Conservation (phyloP, 2,888 invertebrate genomes). For the Drosophila quinaria region DNA sequence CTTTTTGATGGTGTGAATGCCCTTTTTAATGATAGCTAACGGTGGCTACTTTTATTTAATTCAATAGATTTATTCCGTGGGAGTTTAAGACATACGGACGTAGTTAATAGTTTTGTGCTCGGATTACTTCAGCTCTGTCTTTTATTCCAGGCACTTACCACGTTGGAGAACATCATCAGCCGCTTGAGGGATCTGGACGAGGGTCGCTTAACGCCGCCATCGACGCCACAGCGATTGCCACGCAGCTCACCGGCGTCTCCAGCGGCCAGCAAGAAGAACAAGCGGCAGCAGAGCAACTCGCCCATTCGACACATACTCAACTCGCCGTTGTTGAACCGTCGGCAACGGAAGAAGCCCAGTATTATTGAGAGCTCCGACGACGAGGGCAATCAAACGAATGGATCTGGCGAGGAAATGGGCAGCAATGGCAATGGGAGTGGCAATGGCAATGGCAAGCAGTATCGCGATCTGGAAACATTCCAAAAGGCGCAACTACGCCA, state of each 20-base stretch:
- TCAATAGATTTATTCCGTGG: too few species aligned
- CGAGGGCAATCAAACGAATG: constrained; percentile 88
- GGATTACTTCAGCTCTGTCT: neutral
- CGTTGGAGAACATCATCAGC: constrained; percentile 87
- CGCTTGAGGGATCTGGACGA: constrained; percentile 87
- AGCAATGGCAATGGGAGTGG: constrained; percentile 79
- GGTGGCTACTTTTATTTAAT: too few species aligned
- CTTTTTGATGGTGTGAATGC: too few species aligned
- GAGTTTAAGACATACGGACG: too few species aligned
- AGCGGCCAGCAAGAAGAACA: constrained; percentile 90
- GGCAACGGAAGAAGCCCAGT: constrained; percentile 91
- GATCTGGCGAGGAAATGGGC: constrained; percentile 87
- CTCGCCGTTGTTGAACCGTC: constrained; percentile 92
- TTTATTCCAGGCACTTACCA: constrained; percentile 86
- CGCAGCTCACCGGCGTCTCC: constrained; percentile 92
- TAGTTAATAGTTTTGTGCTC: neutral
- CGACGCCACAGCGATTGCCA: constrained; percentile 88
- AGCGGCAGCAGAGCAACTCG: constrained; percentile 92
- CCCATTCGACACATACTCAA: constrained; percentile 93
- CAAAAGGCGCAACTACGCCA: constrained; percentile 96
- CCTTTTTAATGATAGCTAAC: too few species aligned
- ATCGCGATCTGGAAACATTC: constrained; percentile 94
- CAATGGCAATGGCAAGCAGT: constrained; percentile 89
- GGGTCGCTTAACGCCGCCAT: constrained; percentile 86
- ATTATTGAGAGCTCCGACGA: constrained; percentile 93